phyloP scores from a whole-genome alignment of 2,888 invertebrate genomes.

The Mylabris sibirica region DNA sequence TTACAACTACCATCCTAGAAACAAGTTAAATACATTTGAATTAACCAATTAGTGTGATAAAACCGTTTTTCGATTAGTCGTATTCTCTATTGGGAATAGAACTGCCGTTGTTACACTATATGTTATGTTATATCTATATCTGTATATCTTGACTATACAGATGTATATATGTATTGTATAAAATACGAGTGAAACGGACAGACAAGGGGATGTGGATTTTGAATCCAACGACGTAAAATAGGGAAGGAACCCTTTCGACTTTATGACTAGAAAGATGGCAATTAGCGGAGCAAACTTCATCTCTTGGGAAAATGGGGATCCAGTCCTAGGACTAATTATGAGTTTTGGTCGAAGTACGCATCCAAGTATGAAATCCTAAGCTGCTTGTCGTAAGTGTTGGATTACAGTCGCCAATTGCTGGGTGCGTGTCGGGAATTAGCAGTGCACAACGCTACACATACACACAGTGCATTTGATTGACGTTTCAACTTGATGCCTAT shows the following conservation, averaged over 20 bases:
- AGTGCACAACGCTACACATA: slow-evolving; percentile 40
- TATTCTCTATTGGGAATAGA: not conserved
- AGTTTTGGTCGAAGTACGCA: slow-evolving; percentile 48
- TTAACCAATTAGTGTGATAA: slow-evolving; percentile 13
- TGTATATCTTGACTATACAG: too few relatives aligned
- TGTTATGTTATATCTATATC: too few relatives aligned
- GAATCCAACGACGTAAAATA: not conserved
- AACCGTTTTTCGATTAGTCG: slow-evolving; percentile 12
- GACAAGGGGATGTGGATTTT: not conserved
- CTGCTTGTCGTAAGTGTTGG: slow-evolving; percentile 59
- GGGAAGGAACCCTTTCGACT: slow-evolving; percentile 49
- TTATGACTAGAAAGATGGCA: slow-evolving; percentile 53
- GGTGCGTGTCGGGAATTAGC: slow-evolving; percentile 57
- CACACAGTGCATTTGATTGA: slow-evolving; percentile 46
- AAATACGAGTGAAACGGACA: not conserved
- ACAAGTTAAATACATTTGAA: slow-evolving; percentile 11
- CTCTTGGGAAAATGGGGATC: slow-evolving; percentile 46
- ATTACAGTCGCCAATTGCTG: slow-evolving; percentile 60
- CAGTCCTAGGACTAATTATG: slow-evolving; percentile 49
- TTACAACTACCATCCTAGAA: not conserved
- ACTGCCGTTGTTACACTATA: not conserved
- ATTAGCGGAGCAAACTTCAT: slow-evolving; percentile 49
- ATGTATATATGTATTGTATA: not conserved
- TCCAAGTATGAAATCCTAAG: slow-evolving; percentile 57
- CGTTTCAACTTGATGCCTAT: slow-evolving; percentile 20